These are phyloP conservation scores for Gymnosoma rotundatum DNA, from an alignment of 2,888 invertebrate species.

Conservation along the genomic window DNA sequence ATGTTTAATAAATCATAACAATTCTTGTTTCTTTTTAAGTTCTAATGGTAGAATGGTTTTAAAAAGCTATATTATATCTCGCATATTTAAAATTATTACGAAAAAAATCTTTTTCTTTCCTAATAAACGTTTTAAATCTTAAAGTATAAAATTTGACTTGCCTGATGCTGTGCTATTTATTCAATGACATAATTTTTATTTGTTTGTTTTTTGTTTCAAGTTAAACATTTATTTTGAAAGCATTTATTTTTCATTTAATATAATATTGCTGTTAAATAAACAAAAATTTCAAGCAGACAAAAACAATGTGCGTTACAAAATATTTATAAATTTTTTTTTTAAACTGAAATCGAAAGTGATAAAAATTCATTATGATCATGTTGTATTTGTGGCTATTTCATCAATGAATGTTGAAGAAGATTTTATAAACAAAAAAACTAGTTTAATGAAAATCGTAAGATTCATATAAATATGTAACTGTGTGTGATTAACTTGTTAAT, in stretches of 20 bases:
- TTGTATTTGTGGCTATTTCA: conserved; percentile 9
- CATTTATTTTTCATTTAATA: conserved; percentile 20
- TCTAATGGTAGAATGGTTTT: no score
- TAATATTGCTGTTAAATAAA: background rate
- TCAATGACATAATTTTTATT: conserved; percentile 53
- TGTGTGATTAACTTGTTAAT: conserved; percentile 55
- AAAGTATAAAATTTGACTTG: no score
- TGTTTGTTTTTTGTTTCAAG: background rate
- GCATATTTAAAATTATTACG: no score
- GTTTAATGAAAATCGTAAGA: conserved; percentile 40
- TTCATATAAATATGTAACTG: conserved; percentile 35
- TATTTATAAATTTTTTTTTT: conserved; percentile 25
- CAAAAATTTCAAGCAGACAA: background rate
- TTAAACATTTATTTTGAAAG: conserved; percentile 8
- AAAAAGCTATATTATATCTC: no score
- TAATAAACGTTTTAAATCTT: no score
- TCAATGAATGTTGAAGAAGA: conserved; percentile 46
- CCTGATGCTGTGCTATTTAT: conserved; percentile 14
- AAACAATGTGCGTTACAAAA: conserved; percentile 36
- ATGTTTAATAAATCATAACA: background rate
- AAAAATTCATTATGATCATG: conserved; percentile 14
- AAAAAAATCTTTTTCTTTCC: no score
- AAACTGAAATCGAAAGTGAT: conserved; percentile 54
- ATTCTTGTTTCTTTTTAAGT: no score
- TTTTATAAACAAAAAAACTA: conserved; percentile 39